Conservation (phyloP, 1,140 invertebrate genomes). For the Patella vulgata region DNA sequence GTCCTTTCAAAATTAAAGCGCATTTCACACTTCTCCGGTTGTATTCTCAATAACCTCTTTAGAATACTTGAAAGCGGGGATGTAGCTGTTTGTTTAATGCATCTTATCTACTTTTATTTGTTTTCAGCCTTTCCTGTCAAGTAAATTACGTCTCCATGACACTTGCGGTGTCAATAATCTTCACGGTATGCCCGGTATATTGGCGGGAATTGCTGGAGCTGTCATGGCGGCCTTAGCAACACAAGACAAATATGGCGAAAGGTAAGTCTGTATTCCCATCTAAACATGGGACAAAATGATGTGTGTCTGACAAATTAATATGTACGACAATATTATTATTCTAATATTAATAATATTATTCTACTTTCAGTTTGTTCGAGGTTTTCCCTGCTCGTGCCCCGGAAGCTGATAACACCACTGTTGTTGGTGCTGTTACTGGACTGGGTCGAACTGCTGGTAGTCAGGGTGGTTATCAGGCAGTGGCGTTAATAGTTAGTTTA, state of each 20-base stretch:
- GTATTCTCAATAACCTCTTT: no score
- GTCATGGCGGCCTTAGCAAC: slow-evolving; percentile 80
- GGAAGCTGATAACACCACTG: slow-evolving; percentile 30
- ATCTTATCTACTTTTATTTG: no score
- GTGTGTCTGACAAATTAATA: background rate
- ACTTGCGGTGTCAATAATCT: slow-evolving; percentile 96
- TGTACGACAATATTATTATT: background rate
- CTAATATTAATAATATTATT: background rate
- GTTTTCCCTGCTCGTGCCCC: slow-evolving; percentile 63
- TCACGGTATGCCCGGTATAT: slow-evolving; percentile 93
- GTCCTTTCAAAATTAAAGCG: no score
- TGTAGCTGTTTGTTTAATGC: no score
- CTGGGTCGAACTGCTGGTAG: slow-evolving; percentile 72
- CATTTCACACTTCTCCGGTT: no score
- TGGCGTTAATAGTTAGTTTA: slow-evolving; percentile 77
- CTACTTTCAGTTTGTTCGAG: slow-evolving; percentile 69
- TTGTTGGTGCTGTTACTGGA: slow-evolving; percentile 64
- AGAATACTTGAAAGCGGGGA: no score
- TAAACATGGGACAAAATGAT: background rate
- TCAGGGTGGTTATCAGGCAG: slow-evolving; percentile 83
- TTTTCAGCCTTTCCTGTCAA: no score
- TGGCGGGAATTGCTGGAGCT: slow-evolving; percentile 82
- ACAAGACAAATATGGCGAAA: slow-evolving; percentile 67
- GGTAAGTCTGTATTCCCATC: slow-evolving; percentile 38
- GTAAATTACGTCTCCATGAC: slow-evolving; percentile 78